phyloP scores from a whole-genome alignment of 2,113 vertebrate genomes.

The Neotoma lepida region DNA sequence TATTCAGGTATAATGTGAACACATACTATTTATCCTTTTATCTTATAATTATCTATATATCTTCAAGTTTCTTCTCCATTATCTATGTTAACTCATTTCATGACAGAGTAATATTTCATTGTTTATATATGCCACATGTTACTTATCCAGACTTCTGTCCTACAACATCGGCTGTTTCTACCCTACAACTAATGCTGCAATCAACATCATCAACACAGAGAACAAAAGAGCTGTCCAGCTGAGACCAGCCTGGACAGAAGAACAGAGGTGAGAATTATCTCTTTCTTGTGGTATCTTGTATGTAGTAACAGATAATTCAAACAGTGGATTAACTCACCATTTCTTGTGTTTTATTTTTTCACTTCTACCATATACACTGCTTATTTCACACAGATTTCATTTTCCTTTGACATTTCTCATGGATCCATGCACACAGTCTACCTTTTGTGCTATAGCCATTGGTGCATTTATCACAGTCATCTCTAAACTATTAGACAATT shows the following conservation, averaged over 20 bases:
- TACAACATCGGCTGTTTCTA: background rate
- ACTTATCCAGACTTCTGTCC: background rate
- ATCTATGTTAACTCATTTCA: background rate
- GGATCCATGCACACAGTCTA: background rate
- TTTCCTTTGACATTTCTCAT: background rate
- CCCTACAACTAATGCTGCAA: background rate
- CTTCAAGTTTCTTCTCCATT: background rate
- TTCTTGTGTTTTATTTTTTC: background rate
- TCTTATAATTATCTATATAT: background rate
- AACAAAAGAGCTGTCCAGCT: background rate
- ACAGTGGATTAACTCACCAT: background rate
- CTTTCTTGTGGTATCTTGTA: background rate
- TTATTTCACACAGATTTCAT: background rate
- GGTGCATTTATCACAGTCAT: background rate
- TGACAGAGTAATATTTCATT: background rate
- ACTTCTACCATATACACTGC: background rate
- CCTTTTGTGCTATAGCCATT: background rate
- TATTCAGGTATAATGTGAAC: background rate
- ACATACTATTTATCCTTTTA: background rate
- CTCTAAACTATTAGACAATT: conserved; percentile 6
- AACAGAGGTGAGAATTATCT: background rate
- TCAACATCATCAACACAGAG: background rate
- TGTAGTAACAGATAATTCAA: background rate
- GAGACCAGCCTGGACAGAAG: background rate
- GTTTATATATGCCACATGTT: background rate